These are phyloP conservation scores for Ia io DNA, from an alignment of 2,113 vertebrate species.

Conservation along the genomic window DNA sequence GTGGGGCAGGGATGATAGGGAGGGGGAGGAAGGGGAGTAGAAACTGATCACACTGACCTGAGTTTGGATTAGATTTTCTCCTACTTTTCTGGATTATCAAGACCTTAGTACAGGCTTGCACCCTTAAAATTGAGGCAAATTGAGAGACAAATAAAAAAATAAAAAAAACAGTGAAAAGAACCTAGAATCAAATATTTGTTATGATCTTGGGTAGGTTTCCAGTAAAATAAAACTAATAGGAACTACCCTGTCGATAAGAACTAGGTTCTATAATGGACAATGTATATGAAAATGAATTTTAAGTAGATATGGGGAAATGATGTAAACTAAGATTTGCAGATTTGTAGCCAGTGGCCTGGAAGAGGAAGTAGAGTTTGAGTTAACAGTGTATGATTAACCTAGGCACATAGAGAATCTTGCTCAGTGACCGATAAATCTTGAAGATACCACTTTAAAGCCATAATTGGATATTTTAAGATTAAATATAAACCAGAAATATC, in stretches of 20 bases:
- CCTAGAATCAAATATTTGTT: neutral
- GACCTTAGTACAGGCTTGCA: neutral
- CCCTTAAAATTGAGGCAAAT: neutral
- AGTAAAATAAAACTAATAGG: neutral
- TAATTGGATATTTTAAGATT: neutral
- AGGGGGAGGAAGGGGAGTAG: neutral
- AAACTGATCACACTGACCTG: neutral
- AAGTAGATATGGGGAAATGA: neutral
- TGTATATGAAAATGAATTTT: neutral
- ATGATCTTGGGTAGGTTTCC: neutral
- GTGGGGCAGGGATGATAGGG: no score
- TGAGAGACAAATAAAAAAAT: neutral
- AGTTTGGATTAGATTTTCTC: neutral
- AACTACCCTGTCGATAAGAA: neutral
- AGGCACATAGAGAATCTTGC: neutral
- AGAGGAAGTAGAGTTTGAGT: neutral
- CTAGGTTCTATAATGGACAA: neutral
- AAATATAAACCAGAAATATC: conserved; percentile 19
- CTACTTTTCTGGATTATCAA: neutral
- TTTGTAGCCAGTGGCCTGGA: neutral
- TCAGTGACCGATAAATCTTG: neutral
- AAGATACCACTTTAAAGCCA: neutral
- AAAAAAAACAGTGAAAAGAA: neutral
- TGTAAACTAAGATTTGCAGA: neutral
- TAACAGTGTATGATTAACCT: neutral